A percentile compares a stretch with the other conserved stretches of the same genome.
phyloP scores from a whole-genome alignment of 2,797 vertebrate species.

The Spatula versicolor region DNA sequence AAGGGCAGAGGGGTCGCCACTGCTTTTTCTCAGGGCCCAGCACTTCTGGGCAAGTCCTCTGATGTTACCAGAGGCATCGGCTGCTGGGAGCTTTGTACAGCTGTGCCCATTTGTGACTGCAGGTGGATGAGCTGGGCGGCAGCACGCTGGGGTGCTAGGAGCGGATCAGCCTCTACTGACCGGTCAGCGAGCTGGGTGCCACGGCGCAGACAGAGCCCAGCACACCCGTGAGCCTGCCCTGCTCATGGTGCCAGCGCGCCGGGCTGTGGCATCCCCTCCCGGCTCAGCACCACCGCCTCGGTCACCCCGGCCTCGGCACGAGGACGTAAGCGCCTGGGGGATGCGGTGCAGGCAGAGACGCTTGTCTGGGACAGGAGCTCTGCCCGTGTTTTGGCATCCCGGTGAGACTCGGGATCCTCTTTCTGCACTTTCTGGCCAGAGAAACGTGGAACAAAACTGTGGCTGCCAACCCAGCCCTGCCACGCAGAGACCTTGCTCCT shows the following conservation, averaged over 20 bases:
- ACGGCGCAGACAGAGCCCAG: rapidly evolving
- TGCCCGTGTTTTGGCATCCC: rapidly evolving
- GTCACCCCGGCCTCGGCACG: rapidly evolving
- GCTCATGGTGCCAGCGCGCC: rapidly evolving
- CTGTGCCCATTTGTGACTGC: not conserved
- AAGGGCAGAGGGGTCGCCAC: rapidly evolving
- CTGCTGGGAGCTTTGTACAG: rapidly evolving
- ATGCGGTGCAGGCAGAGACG: too few relatives aligned
- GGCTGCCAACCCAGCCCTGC: not conserved
- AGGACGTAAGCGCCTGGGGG: rapidly evolving
- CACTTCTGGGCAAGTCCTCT: not conserved
- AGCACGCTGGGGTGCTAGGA: rapidly evolving
- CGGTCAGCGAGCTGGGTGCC: rapidly evolving
- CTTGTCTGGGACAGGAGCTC: rapidly evolving
- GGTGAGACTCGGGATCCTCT: rapidly evolving
- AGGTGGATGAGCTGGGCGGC: not conserved
- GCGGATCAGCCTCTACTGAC: rapidly evolving
- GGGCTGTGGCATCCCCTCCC: not conserved
- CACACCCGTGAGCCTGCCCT: rapidly evolving
- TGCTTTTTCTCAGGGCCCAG: not conserved
- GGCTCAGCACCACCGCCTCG: not conserved
- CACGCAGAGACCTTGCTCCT: rapidly evolving
- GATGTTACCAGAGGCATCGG: rapidly evolving
- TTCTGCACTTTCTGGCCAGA: not conserved
- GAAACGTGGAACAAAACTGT: not conserved